Evolutionary conservation across 2,797 vertebrate genomes (phyloP).

Genomic region (Acipenser transmontanus): DNA sequence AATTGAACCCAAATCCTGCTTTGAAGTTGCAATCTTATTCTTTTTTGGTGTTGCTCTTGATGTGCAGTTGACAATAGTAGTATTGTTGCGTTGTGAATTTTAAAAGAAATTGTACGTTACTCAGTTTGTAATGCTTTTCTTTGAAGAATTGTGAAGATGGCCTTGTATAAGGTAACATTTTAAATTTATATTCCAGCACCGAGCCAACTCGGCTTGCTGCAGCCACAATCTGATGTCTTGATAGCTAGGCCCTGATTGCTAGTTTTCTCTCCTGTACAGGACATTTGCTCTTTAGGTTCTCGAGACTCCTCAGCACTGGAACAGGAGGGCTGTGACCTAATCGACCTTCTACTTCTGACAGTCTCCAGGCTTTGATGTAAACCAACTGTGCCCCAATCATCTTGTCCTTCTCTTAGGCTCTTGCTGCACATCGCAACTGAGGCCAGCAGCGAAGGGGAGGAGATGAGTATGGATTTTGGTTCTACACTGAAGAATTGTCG

Average conservation of each 20-base stretch:
- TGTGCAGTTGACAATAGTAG: background rate
- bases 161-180: conserved; percentile 43
- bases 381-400: conserved; percentile 76
- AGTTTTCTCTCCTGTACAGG: conserved; percentile 76
- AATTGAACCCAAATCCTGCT: no score
- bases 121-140: no score
- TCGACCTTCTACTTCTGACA: conserved; percentile 58
- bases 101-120: no score
- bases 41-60: no score
- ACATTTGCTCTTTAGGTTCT: conserved; percentile 66
- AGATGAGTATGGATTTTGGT: conserved; percentile 83
- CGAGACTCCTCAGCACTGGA: conserved; percentile 67
- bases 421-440: conserved; percentile 89
- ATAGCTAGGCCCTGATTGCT: conserved; percentile 69
- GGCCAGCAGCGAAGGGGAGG: conserved; percentile 63
- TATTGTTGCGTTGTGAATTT: no score
- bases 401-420: conserved; percentile 80
- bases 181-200: conserved; percentile 59
- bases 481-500: conserved; percentile 91
- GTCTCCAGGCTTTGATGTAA: conserved; percentile 70
- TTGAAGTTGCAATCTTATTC: no score
- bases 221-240: conserved; percentile 53
- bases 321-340: conserved; percentile 61
- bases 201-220: conserved; percentile 56
- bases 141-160: no score